Conservation (phyloP, 2,888 invertebrate genomes). For the Cephus sareptanus region DNA sequence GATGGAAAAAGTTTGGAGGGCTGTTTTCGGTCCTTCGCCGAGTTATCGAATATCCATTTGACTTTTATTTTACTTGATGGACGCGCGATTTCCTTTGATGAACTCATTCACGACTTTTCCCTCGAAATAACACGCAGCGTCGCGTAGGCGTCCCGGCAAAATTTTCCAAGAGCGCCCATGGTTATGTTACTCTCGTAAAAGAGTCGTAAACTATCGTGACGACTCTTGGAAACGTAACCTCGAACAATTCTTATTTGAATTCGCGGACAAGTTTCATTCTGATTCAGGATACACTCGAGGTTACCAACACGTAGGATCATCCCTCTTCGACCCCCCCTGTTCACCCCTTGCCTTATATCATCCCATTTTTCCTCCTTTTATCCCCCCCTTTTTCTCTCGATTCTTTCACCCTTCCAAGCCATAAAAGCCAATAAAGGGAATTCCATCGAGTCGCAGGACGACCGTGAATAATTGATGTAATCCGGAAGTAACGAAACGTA, state of each 20-base stretch:
- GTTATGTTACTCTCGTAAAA: conserved; percentile 29
- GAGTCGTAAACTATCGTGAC: conserved; percentile 24
- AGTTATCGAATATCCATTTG: conserved; percentile 7
- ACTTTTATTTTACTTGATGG: background rate
- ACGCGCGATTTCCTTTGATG: background rate
- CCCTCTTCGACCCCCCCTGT: background rate
- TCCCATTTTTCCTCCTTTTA: background rate
- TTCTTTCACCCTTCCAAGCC: background rate
- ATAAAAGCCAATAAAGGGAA: conserved; percentile 27
- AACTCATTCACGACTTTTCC: background rate
- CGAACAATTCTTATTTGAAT: background rate
- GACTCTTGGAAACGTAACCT: background rate
- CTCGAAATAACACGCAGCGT: conserved; percentile 22
- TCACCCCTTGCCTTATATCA: background rate
- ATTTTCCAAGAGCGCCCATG: conserved; percentile 6
- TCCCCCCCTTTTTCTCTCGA: background rate
- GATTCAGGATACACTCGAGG: background rate
- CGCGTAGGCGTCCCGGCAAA: conserved; percentile 1
- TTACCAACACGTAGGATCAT: background rate
- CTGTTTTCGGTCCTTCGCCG: conserved; percentile 10
- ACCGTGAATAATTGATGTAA: conserved; percentile 44
- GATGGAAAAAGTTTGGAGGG: background rate
- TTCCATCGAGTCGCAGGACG: conserved; percentile 29
- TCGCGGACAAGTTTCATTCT: background rate
- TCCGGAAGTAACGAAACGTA: conserved; percentile 38